Percentiles rank a stretch among this genome's conserved stretches.
phyloP scores from a whole-genome alignment of 2,888 invertebrate species.

The Drosophila gaucha region DNA sequence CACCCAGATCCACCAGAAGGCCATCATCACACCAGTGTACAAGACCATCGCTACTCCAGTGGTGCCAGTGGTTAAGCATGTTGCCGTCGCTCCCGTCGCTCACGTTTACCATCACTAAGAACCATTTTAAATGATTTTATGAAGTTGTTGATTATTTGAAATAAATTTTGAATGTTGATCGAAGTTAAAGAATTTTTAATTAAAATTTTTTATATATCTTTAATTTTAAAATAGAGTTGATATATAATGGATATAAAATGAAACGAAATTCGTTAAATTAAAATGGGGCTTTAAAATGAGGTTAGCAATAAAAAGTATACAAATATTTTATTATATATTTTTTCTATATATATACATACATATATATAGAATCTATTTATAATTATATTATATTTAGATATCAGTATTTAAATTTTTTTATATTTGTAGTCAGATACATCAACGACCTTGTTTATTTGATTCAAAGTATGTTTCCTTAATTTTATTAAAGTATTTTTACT shows the following conservation, averaged over 20 bases:
- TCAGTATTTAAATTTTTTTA: too few relatives aligned
- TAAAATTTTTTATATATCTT: neutral
- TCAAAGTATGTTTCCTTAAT: neutral
- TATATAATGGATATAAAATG: too few relatives aligned
- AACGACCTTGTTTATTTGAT: neutral
- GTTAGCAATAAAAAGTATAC: too few relatives aligned
- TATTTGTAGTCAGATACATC: too few relatives aligned
- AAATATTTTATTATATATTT: too few relatives aligned
- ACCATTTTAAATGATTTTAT: neutral
- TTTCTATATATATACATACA: too few relatives aligned
- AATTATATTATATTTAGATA: too few relatives aligned
- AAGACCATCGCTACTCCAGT: conserved; percentile 64
- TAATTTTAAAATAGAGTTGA: neutral
- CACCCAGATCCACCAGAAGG: conserved; percentile 73
- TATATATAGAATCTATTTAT: too few relatives aligned
- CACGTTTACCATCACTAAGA: conserved; percentile 68
- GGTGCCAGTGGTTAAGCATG: conserved; percentile 55
- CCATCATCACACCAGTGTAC: conserved; percentile 57
- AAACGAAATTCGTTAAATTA: too few relatives aligned
- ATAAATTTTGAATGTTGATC: conserved; percentile 57
- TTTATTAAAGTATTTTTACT: neutral
- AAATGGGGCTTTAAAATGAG: too few relatives aligned
- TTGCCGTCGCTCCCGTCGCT: conserved; percentile 64
- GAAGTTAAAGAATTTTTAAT: neutral
- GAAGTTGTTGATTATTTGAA: conserved; percentile 52